Base-by-base conservation (phyloP, 2,113 vertebrate species). In the Sylvilagus bachmani region DNA sequence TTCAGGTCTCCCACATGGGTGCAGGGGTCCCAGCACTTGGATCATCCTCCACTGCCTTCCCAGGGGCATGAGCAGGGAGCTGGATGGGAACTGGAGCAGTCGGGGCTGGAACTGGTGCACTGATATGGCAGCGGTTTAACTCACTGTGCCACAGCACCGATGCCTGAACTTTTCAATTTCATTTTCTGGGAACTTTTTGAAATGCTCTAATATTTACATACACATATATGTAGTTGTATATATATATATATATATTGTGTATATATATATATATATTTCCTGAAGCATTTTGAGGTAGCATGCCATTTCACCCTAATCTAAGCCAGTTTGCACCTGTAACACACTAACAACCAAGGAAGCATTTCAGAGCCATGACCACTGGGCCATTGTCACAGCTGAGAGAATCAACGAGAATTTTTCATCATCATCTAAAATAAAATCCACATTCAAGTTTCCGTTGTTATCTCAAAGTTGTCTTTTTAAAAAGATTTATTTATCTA, bases 201-300 rank as follows among this genome's bases (percentile, higher is more conserved):
- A 58, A 19, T 58, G 14, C 11, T 5, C 19, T 58, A 14, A 58
- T 73, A 51, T 78, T 36, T 77, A 27, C 33, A 22, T 25, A 44
- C 6, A 6, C 6, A 6, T 44, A 44, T 44, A 44, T 44, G 44
- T 64, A 67, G 38, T 38, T 67, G 44, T 44, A 44, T 44, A 44
- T 44, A 44, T 44, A 44, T 44, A 38, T 53, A 36, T 31, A 38
- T 4, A 25, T 21, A 58, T 29, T 79, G 49, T 2, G 3, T 22
- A 27, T 25, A 51, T 31, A 49, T 53, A 4, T 55, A 33, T 24
- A 8, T 62, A n/a, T 12, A 78, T 81, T 86, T 55, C 31, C 51
- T 81, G 58, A 96, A 87, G 38, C 33, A 64, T 84, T 87, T 92
- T 33, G 86, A 95, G 36, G 62, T 25, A 89, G 77, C 62, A 84